Evolutionary conservation across 2,888 invertebrate genomes (phyloP).

Genomic region (Ptychoptera albimana): DNA sequence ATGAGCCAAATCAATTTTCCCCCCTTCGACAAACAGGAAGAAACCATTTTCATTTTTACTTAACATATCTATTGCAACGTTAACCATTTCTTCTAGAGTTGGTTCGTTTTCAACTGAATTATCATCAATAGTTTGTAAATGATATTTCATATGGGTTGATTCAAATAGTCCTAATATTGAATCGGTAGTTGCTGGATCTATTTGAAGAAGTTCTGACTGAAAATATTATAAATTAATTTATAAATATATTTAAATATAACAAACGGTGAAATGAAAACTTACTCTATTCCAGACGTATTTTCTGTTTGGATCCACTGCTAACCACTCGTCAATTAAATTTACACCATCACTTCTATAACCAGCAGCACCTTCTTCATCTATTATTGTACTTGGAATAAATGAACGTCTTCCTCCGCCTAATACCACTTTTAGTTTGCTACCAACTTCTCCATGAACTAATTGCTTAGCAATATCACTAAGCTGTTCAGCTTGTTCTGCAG

Average conservation of each 20-base stretch:
- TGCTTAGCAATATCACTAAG: slow-evolving; percentile 61
- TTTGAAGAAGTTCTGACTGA: slow-evolving; percentile 25
- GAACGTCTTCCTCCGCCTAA: slow-evolving; percentile 59
- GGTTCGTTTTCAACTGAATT: slow-evolving; percentile 37
- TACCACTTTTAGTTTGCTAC: slow-evolving; percentile 53
- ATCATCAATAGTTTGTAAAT: slow-evolving; percentile 37
- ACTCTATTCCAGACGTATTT: slow-evolving; percentile 35
- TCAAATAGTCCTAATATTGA: slow-evolving; percentile 51
- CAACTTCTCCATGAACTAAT: slow-evolving; percentile 46
- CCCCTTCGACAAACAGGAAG: slow-evolving; percentile 60
- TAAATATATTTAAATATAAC: slow-evolving; percentile 7
- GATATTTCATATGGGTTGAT: slow-evolving; percentile 50
- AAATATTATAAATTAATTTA: not conserved
- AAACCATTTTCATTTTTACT: slow-evolving; percentile 49
- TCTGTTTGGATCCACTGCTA: slow-evolving; percentile 18
- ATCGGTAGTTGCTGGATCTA: slow-evolving; percentile 33
- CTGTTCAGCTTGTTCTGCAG: slow-evolving; percentile 23
- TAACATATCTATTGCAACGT: slow-evolving; percentile 55
- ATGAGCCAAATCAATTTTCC: slow-evolving; percentile 26
- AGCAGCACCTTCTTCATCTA: slow-evolving; percentile 32
- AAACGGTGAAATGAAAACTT: slow-evolving; percentile 6
- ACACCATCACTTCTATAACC: slow-evolving; percentile 41
- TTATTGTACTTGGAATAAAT: slow-evolving; percentile 38
- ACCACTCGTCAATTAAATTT: slow-evolving; percentile 53
- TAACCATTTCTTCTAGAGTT: slow-evolving; percentile 64